Percentiles rank a stretch among this genome's conserved stretches.
Evolutionary conservation across 2,888 invertebrate species (phyloP).

Genomic region (Tolmerus cingulatus): DNA sequence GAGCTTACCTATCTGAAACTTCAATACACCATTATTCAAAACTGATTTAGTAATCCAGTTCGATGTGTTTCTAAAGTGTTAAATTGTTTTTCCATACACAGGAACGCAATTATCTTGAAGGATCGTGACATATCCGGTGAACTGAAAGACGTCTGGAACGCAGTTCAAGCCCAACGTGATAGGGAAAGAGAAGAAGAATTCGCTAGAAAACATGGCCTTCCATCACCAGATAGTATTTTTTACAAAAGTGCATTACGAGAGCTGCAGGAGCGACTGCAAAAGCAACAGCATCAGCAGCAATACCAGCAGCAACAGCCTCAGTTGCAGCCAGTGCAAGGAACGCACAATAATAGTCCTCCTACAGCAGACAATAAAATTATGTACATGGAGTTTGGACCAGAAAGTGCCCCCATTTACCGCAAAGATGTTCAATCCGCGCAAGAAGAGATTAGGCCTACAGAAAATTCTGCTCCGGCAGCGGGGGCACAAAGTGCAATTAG

Average conservation of each 20-base stretch:
- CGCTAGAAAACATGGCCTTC: slow-evolving; percentile 58
- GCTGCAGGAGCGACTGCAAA: slow-evolving; percentile 53
- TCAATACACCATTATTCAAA: too few species aligned
- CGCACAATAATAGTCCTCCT: slow-evolving; percentile 4
- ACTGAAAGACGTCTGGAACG: slow-evolving; percentile 77
- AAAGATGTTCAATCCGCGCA: slow-evolving; percentile 15
- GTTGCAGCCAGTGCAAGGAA: slow-evolving; percentile 16
- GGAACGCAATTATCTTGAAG: slow-evolving; percentile 69
- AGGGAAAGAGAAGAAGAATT: slow-evolving; percentile 62
- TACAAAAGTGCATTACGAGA: slow-evolving; percentile 24
- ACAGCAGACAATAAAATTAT: slow-evolving; percentile 49
- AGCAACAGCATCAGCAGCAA: slow-evolving; percentile 52
- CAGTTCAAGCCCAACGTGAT: slow-evolving; percentile 68
- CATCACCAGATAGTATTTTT: slow-evolving; percentile 28
- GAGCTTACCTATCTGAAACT: too few species aligned
- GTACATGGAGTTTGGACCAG: slow-evolving; percentile 51
- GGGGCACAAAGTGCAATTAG: slow-evolving; percentile 49
- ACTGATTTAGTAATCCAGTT: too few species aligned
- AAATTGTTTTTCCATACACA: slow-evolving; percentile 46
- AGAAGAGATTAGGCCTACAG: slow-evolving; percentile 22
- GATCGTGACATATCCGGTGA: slow-evolving; percentile 77
- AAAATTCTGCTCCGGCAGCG: not conserved
- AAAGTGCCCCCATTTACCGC: slow-evolving; percentile 34
- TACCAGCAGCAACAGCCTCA: slow-evolving; percentile 40
- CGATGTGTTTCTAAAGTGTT: not conserved